Percentiles rank a stretch among this genome's conserved stretches.
Evolutionary conservation across 2,888 invertebrate species (phyloP).

Genomic region (Ophion ellenae): DNA sequence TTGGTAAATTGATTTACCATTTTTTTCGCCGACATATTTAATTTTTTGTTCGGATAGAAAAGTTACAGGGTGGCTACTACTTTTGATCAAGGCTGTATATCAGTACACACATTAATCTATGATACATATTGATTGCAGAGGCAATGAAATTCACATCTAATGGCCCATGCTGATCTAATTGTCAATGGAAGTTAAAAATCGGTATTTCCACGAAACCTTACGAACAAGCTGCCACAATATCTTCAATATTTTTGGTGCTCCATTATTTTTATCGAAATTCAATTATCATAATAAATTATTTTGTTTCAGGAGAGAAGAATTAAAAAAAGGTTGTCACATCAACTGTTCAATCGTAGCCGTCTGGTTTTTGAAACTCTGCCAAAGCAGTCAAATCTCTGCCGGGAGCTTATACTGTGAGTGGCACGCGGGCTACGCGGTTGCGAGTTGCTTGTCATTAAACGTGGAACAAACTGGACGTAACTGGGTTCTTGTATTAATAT

Average conservation of each 20-base stretch:
- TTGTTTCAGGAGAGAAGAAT: background rate
- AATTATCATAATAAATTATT: background rate
- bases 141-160: slow-evolving; percentile 3
- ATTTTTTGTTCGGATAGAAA: too few relatives aligned
- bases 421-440: background rate
- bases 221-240: slow-evolving; percentile 23
- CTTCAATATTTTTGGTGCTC: background rate
- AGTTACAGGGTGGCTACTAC: too few relatives aligned
- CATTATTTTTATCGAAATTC: slow-evolving; percentile 12
- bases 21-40: too few relatives aligned
- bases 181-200: slow-evolving; percentile 28
- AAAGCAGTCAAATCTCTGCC: slow-evolving; percentile 37
- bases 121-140: background rate
- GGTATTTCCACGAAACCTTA: slow-evolving; percentile 27
- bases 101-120: too few relatives aligned
- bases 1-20: too few relatives aligned
- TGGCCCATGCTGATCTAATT: slow-evolving; percentile 24
- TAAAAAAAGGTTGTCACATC: background rate
- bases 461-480: slow-evolving; percentile 54
- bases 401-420: too few relatives aligned
- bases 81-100: too few relatives aligned
- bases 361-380: slow-evolving; percentile 37
- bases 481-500: slow-evolving; percentile 1
- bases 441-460: slow-evolving; percentile 42
- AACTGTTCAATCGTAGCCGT: background rate